Conservation (phyloP, 2,797 vertebrate genomes). For the Chiroxiphia lanceolata region DNA sequence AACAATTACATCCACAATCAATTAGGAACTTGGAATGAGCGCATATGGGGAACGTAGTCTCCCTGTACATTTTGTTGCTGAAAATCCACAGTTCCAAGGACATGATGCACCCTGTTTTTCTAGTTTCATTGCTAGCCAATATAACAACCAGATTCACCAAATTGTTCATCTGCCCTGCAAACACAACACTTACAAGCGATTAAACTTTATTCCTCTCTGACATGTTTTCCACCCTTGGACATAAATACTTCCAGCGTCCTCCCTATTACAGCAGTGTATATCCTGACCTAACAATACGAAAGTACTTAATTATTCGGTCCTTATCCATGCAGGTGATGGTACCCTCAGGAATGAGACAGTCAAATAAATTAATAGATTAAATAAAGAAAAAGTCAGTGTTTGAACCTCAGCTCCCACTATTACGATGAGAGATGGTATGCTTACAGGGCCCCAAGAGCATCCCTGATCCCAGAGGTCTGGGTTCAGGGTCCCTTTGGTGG, state of each 20-base stretch:
- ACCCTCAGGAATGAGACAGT: not conserved
- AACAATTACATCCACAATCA: not conserved
- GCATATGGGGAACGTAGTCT: not conserved
- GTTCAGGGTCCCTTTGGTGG: not conserved
- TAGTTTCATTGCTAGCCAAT: not conserved
- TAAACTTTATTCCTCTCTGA: not conserved
- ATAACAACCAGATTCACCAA: not conserved
- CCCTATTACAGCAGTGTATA: not conserved
- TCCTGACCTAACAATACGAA: not conserved
- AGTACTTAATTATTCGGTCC: not conserved
- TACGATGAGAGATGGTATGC: not conserved
- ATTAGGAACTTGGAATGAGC: not conserved
- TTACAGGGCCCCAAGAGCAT: not conserved
- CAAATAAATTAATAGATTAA: not conserved
- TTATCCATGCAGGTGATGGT: not conserved
- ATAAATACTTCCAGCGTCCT: not conserved
- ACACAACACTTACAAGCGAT: not conserved
- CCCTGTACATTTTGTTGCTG: not conserved
- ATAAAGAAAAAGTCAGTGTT: not conserved
- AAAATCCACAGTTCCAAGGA: not conserved
- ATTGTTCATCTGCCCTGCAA: not conserved
- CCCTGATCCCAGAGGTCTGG: not conserved
- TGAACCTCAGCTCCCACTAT: not conserved
- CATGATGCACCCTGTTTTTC: rapidly evolving
- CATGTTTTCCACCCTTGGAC: not conserved